These are phyloP conservation scores for Pseudocheirus occidentalis DNA, from an alignment of 2,797 vertebrate genomes.

Conservation along the genomic window DNA sequence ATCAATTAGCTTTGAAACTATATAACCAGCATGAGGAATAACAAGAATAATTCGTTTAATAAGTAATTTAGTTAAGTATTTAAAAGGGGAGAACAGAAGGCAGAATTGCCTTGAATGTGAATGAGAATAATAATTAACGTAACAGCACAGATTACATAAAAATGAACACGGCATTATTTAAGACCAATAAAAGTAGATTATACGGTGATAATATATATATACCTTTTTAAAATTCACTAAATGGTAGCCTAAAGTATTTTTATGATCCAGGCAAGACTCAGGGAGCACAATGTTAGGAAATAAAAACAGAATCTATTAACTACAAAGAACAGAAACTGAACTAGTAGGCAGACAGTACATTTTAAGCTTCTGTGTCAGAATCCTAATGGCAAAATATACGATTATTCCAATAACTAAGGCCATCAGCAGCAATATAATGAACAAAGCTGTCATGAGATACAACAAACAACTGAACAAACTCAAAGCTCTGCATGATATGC, in stretches of 20 bases:
- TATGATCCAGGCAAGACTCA: neutral
- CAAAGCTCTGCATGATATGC: neutral
- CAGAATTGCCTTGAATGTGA: neutral
- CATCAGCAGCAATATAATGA: neutral
- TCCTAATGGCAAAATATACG: neutral
- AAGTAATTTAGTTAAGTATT: neutral
- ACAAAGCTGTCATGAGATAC: neutral
- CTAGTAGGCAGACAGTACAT: neutral
- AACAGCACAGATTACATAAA: neutral
- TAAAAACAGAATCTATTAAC: neutral
- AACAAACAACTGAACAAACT: neutral
- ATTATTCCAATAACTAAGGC: neutral
- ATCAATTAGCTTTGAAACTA: neutral
- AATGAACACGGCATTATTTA: neutral
- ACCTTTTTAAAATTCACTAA: neutral
- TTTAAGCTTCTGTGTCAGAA: neutral
- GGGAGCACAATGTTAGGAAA: neutral
- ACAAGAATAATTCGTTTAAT: neutral
- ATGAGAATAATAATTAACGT: neutral
- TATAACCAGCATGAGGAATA: neutral
- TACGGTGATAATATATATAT: neutral
- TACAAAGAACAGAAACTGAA: neutral
- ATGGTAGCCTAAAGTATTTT: neutral
- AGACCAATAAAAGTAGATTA: neutral
- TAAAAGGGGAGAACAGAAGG: neutral